These are phyloP conservation scores for Hylyphantes graminicola DNA, from an alignment of 1,140 invertebrate genomes.

Conservation along the genomic window DNA sequence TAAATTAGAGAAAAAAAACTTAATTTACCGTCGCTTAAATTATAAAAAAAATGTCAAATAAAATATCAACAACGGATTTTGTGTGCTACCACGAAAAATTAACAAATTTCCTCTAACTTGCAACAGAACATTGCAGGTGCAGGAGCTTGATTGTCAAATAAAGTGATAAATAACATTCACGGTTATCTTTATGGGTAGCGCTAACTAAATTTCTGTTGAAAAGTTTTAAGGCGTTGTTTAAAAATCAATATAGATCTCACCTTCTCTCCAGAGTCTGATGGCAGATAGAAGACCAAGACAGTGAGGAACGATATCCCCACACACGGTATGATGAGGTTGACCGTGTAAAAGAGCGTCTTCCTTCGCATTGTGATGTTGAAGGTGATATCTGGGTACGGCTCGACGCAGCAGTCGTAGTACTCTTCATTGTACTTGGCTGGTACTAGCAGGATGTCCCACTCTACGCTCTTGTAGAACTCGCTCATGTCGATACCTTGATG, in stretches of 20 bases:
- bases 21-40: no score
- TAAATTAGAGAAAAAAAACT: no score
- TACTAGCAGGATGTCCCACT: constrained; percentile 99
- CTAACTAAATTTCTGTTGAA: no score
- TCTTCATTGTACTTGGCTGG: constrained; percentile 94
- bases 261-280: constrained; percentile 98
- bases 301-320: constrained; percentile 99
- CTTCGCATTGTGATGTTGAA: constrained; percentile 97
- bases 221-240: constrained; percentile 49
- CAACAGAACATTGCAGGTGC: no score
- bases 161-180: no score
- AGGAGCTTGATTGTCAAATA: no score
- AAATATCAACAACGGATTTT: no score
- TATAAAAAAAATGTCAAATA: no score
- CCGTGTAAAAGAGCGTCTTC: constrained; percentile 96
- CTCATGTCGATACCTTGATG: constrained; percentile 95
- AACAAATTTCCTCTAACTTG: no score
- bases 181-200: no score
- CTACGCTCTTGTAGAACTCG: constrained; percentile 97
- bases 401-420: constrained; percentile 95
- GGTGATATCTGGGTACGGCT: constrained; percentile 95
- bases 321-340: constrained; percentile 95
- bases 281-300: constrained; percentile 97
- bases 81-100: no score
- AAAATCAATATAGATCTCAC: constrained; percentile 68